These are phyloP conservation scores for Drosophila kikkawai DNA, from an alignment of 1,140 invertebrate species.

Conservation along the genomic window DNA sequence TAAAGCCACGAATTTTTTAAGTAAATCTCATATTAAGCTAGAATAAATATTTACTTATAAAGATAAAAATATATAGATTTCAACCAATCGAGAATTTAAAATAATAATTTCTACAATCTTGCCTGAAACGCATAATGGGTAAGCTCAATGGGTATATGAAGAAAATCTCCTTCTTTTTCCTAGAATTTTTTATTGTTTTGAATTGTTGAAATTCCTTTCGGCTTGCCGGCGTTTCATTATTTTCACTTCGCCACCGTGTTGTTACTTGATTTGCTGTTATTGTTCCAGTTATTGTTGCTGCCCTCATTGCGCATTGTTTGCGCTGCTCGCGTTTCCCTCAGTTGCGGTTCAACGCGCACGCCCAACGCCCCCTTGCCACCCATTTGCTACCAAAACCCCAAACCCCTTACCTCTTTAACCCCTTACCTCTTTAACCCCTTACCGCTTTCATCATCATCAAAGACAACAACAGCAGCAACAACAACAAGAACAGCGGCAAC, in stretches of 20 bases:
- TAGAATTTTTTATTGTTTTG: conserved; percentile 12
- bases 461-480: conserved; percentile 33
- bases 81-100: background rate
- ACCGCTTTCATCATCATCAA: conserved; percentile 79
- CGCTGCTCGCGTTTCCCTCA: conserved; percentile 71
- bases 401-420: conserved; percentile 4
- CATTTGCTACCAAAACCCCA: background rate
- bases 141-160: background rate
- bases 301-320: conserved; percentile 60
- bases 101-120: background rate
- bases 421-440: conserved; percentile 16
- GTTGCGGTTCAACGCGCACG: conserved; percentile 73
- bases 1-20: too few relatives aligned
- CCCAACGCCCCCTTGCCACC: background rate
- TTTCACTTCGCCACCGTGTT: conserved; percentile 42
- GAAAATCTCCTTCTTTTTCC: background rate
- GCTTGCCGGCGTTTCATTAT: conserved; percentile 52
- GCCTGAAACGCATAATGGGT: too few relatives aligned
- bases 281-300: conserved; percentile 44
- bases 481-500: conserved; percentile 17
- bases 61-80: background rate
- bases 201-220: conserved; percentile 40
- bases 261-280: conserved; percentile 62
- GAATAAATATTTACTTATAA: background rate
- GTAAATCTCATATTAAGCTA: background rate